phyloP scores from a whole-genome alignment of 2,888 invertebrate genomes.

The Drepanosiphum platanoidis region DNA sequence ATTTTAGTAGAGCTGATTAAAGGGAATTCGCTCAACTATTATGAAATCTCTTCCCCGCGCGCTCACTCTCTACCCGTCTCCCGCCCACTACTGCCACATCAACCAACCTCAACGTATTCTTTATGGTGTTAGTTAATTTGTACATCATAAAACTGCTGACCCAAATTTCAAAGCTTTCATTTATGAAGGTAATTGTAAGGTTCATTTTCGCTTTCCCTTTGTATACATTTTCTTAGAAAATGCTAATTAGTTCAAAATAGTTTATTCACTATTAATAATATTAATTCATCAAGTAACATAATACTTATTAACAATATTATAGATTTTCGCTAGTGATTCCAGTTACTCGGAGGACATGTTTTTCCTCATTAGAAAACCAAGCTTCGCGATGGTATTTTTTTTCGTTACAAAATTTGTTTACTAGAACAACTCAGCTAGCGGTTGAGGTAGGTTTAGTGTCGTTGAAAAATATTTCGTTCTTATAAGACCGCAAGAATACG shows the following conservation, averaged over 20 bases:
- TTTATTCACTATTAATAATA: not conserved
- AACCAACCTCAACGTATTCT: not conserved
- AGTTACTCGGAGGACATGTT: too few relatives aligned
- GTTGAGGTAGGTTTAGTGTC: too few relatives aligned
- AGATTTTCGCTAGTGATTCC: too few relatives aligned
- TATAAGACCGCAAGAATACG: too few relatives aligned
- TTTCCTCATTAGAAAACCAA: too few relatives aligned
- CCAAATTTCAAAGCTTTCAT: not conserved
- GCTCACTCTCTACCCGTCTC: not conserved
- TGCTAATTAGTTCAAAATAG: not conserved
- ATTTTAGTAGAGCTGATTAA: conserved; percentile 38
- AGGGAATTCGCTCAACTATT: conserved; percentile 45
- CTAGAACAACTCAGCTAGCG: too few relatives aligned
- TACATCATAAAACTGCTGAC: not conserved
- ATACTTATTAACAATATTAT: too few relatives aligned
- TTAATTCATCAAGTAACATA: too few relatives aligned
- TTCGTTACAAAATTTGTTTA: too few relatives aligned
- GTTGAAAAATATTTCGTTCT: too few relatives aligned
- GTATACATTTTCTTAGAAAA: not conserved
- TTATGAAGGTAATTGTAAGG: not conserved
- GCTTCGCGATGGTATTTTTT: too few relatives aligned
- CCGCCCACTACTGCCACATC: not conserved
- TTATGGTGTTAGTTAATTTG: not conserved
- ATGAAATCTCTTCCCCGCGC: conserved; percentile 21
- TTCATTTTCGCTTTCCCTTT: not conserved